Evolutionary conservation across 2,888 invertebrate species (phyloP), one percentile per base, ranked within the genome.

Genomic region (Cactoblastis cactorum): DNA sequence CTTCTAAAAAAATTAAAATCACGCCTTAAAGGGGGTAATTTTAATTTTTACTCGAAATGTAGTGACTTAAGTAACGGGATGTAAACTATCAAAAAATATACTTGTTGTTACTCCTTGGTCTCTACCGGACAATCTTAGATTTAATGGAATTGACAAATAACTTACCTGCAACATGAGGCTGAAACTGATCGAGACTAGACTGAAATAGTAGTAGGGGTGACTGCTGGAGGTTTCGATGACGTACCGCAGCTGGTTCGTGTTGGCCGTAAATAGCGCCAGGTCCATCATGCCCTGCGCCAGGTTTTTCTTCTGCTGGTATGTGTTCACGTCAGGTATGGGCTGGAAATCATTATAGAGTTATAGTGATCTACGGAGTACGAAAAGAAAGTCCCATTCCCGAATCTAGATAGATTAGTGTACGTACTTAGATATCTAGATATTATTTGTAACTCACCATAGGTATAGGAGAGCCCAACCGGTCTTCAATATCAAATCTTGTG

Each of bases 201-300:
- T 95, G 14, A 94, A 90, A 74, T 93, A 93, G 81, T 91, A 97
- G 80, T 96, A 97, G 0, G 95, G 94, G 77, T 96, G 95, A 0
- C 82, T 63, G 1, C 79, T 80, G 45, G 91, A 92, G 0, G 93
- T 93, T 69, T 95, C 95, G 47, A 96, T 75, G 24, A 97, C 94
- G 77, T 96, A 96, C 62, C 96, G 92, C 52, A 97, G 90, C 73
- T 97, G 97, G 86, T 96, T 96, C 3, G 96, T 96, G 82, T 97
- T 97, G 0, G 97, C 96, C 0, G 96, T 96, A 38, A 97, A 91
- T 22, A 97, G 83, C 0, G 97, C 97, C 58, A 97, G 86, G 77
- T 97, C 97, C 95, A 97, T 96, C 96, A 97, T 96, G 3, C 97
- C 97, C 69, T 97, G 96, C 0, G 97, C 96, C 24, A 97, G 84